Conservation (phyloP, 2,888 invertebrate genomes). For the Coelinius sp. region DNA sequence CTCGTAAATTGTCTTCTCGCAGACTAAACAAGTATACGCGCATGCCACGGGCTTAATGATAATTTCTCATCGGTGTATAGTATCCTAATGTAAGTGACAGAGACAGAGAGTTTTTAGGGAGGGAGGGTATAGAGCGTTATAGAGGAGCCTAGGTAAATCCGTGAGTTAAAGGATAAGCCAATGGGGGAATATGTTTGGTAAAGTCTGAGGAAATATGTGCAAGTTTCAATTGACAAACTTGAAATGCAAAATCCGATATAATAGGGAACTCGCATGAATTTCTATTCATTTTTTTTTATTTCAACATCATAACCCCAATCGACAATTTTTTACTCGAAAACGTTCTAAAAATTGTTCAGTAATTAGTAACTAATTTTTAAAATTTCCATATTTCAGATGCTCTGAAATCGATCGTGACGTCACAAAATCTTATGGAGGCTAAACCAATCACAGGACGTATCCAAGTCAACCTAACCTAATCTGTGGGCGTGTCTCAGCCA, state of each 20-base stretch:
- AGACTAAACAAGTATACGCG: slow-evolving; percentile 52
- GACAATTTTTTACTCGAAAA: too few relatives aligned
- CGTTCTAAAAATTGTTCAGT: too few relatives aligned
- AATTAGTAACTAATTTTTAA: too few relatives aligned
- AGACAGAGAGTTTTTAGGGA: not conserved
- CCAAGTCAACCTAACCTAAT: too few relatives aligned
- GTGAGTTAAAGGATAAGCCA: slow-evolving; percentile 41
- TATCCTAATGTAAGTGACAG: slow-evolving; percentile 10
- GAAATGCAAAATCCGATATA: not conserved
- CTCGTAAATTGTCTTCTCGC: slow-evolving; percentile 57
- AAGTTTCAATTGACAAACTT: slow-evolving; percentile 3
- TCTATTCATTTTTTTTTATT: too few relatives aligned
- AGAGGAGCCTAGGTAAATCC: not conserved
- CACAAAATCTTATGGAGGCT: too few relatives aligned
- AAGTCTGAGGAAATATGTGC: slow-evolving; percentile 26
- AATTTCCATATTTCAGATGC: too few relatives aligned
- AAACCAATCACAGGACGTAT: too few relatives aligned
- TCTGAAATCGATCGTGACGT: too few relatives aligned
- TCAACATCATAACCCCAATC: too few relatives aligned
- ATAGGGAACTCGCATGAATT: too few relatives aligned
- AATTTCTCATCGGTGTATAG: slow-evolving; percentile 48
- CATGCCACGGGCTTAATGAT: slow-evolving; percentile 49
- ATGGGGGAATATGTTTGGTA: slow-evolving; percentile 8
- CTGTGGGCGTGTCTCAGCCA: too few relatives aligned
- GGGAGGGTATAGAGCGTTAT: not conserved